A percentile compares a stretch with the other conserved stretches of the same genome.
Conservation (phyloP, 2,888 invertebrate species). For the Onthophagus sagittarius region DNA sequence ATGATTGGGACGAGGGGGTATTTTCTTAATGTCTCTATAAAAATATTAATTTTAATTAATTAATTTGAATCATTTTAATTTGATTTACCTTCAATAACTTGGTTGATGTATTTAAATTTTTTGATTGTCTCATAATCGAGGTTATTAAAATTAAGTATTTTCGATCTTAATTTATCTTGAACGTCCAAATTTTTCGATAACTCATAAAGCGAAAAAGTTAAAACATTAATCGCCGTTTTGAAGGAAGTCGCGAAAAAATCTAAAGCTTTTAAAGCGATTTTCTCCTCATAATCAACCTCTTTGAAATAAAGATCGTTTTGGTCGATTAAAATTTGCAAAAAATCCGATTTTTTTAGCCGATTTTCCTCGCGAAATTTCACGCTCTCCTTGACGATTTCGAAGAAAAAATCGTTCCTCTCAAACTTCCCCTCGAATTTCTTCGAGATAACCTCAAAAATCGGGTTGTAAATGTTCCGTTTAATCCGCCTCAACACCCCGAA, state of each 20-base stretch:
- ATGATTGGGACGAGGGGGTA: conserved; percentile 40
- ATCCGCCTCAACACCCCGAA: conserved; percentile 8
- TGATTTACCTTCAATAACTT: conserved; percentile 47
- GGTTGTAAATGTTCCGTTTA: conserved; percentile 17
- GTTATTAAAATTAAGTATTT: conserved; percentile 42
- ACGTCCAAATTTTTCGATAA: conserved; percentile 48
- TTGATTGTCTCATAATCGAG: conserved; percentile 38
- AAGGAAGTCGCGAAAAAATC: conserved; percentile 59
- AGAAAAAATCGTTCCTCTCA: conserved; percentile 46
- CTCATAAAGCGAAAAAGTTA: conserved; percentile 55
- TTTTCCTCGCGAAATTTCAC: conserved; percentile 49
- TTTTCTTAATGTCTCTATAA: conserved; percentile 43
- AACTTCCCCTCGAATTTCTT: conserved; percentile 27
- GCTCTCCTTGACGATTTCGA: conserved; percentile 45
- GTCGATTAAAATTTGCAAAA: conserved; percentile 53
- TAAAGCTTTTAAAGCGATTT: conserved; percentile 51
- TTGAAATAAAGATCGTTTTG: conserved; percentile 46
- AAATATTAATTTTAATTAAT: too few species aligned
- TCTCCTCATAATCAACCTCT: conserved; percentile 32
- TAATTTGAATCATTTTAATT: too few species aligned
- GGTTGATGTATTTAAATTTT: conserved; percentile 48
- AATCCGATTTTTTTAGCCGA: conserved; percentile 51
- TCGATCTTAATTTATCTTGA: conserved; percentile 47
- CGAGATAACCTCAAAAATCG: conserved; percentile 29
- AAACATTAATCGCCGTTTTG: conserved; percentile 57